These are phyloP conservation scores for Platorchestia sp. DNA, from an alignment of 1,140 invertebrate genomes.

Conservation along the genomic window DNA sequence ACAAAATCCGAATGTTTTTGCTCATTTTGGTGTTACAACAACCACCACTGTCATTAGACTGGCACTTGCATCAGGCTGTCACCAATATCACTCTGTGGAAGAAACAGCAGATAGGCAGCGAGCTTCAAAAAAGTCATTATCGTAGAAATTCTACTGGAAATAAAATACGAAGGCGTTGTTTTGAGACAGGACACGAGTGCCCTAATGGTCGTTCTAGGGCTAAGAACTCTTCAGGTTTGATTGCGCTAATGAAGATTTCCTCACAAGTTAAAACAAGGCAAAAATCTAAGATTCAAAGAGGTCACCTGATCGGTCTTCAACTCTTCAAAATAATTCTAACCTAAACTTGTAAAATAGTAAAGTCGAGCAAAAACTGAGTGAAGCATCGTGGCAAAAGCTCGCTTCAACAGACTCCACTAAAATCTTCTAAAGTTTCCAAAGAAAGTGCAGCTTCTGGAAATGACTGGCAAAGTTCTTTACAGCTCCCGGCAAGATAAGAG, in stretches of 20 bases:
- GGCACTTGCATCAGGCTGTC: too few relatives aligned
- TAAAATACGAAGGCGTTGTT: too few relatives aligned
- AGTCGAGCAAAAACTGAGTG: conserved; percentile 45
- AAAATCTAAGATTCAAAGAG: background rate
- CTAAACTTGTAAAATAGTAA: conserved; percentile 44
- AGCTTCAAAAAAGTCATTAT: too few relatives aligned
- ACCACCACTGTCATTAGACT: too few relatives aligned
- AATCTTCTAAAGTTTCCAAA: conserved; percentile 54
- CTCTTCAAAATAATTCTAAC: conserved; percentile 15
- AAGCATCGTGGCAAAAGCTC: conserved; percentile 51
- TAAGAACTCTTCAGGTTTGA: background rate
- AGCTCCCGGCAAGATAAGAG: conserved; percentile 52
- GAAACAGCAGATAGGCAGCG: too few relatives aligned
- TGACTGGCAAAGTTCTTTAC: conserved; percentile 54
- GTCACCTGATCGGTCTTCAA: conserved; percentile 29
- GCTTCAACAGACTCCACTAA: conserved; percentile 54
- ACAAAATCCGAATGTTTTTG: too few relatives aligned
- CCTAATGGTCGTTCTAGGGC: too few relatives aligned
- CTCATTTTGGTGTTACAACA: too few relatives aligned
- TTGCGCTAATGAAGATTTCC: background rate
- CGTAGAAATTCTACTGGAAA: too few relatives aligned
- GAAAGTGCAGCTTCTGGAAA: conserved; percentile 55
- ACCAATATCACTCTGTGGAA: too few relatives aligned
- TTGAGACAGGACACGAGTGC: too few relatives aligned
- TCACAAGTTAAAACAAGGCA: background rate